Conservation (phyloP, 2,888 invertebrate genomes). For the Philaethria dido region DNA sequence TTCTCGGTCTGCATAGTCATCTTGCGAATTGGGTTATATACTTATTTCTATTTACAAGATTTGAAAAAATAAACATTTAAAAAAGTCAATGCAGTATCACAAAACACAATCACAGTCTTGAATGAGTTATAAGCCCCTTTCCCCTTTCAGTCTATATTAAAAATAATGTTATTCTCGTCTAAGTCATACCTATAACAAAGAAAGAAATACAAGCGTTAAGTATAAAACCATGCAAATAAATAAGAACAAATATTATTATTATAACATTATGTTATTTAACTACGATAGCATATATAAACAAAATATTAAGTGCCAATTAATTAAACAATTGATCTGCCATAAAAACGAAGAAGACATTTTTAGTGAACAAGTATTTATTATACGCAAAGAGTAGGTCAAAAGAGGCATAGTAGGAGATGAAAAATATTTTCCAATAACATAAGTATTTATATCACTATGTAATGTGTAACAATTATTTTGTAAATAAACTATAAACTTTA, state of each 20-base stretch:
- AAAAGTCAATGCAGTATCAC: conserved; percentile 66
- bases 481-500: too few species aligned
- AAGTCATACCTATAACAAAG: conserved; percentile 81
- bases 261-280: background rate
- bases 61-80: conserved; percentile 61
- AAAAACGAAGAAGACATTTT: background rate
- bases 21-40: conserved; percentile 53
- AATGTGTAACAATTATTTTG: too few species aligned
- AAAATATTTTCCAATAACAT: too few species aligned
- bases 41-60: conserved; percentile 59
- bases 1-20: conserved; percentile 44
- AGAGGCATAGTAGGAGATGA: too few species aligned
- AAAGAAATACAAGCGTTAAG: conserved; percentile 75
- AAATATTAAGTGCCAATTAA: background rate
- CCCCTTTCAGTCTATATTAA: conserved; percentile 78
- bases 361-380: too few species aligned
- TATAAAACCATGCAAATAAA: conserved; percentile 64
- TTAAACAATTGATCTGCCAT: too few species aligned
- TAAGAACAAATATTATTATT: conserved; percentile 15
- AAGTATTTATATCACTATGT: too few species aligned
- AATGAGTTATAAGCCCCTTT: conserved; percentile 64
- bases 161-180: conserved; percentile 70
- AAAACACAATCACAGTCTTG: conserved; percentile 64
- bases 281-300: conserved; percentile 1
- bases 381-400: too few species aligned